A percentile compares a stretch with the other conserved stretches of the same genome.
Evolutionary conservation across 2,888 invertebrate genomes (phyloP).

Genomic region (Trissonchulus sp.): DNA sequence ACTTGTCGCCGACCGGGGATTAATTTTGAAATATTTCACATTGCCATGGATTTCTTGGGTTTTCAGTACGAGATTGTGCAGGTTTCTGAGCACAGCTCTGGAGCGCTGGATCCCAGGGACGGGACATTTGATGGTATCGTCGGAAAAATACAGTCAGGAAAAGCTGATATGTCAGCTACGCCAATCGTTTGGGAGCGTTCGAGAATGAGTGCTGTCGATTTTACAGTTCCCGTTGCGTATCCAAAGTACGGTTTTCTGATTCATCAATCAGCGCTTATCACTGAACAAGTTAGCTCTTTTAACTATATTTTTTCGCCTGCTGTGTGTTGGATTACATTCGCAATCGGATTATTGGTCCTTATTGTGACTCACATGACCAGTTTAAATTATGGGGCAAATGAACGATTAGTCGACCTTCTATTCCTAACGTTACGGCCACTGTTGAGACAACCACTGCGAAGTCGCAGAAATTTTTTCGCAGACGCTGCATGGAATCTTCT

Average conservation of each 20-base stretch:
- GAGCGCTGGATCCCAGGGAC: not conserved
- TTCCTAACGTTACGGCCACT: too few species aligned
- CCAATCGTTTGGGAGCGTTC: not conserved
- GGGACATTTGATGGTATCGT: not conserved
- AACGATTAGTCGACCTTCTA: too few species aligned
- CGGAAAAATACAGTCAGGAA: not conserved
- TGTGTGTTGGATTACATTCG: too few species aligned
- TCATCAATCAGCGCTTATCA: not conserved
- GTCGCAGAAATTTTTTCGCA: too few species aligned
- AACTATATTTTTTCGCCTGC: too few species aligned
- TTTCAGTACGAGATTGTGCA: not conserved
- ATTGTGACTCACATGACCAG: too few species aligned
- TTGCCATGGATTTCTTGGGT: not conserved
- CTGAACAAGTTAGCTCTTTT: too few species aligned
- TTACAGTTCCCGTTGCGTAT: not conserved
- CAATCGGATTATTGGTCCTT: too few species aligned
- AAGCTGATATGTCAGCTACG: not conserved
- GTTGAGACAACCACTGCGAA: too few species aligned
- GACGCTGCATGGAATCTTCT: not conserved
- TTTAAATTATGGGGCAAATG: too few species aligned
- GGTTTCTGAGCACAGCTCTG: not conserved
- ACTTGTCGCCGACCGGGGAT: not conserved
- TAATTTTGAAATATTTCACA: not conserved
- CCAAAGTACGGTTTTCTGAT: not conserved
- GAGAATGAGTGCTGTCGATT: not conserved